Base-by-base conservation (phyloP, 2,888 invertebrate species). In the Marronus borbonicus region DNA sequence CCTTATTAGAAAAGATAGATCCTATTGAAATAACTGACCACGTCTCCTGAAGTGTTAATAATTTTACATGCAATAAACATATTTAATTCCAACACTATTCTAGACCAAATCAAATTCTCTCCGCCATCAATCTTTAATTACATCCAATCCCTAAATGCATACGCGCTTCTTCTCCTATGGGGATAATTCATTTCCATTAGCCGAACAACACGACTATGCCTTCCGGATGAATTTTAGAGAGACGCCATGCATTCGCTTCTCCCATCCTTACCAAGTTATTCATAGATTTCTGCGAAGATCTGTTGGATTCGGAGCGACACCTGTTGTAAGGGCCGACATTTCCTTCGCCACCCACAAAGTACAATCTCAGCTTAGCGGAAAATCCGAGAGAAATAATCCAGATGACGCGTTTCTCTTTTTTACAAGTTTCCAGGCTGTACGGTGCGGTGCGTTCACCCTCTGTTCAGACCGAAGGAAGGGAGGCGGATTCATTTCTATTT, bases 151-250 rank as follows among this genome's bases (percentile, higher is more conserved):
- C 68, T 20, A 24, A 50, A 49, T 50, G 50, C 24, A 50, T 68
- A 62, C 62, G 14, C 49, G 68, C 49, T 50, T 55, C 12, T 31
- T 60, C 24, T 74, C 72, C 60, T 24, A n/a, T 8, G 72, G 60
- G 72, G 44, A 49, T 74, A 74, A 74, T 74, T 74, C 72, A 74
- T 74, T 74, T 74, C 72, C 72, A 74, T 74, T 74, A 74, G 62
- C 44, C 44, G 49, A 60, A 60, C 44, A 60, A 44, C 72, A 60
- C 60, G 72, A 74, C 72, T 62, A 74, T 44, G 72, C 72, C 72
- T 74, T 74, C 60, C 72, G 60, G 72, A 62, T 74, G 36, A 74
- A 74, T 74, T 36, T 44, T 74, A 62, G 39, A 74, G 72, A 60
- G 49, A 20, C 14, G 28, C 20, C 14, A 4, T 65, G 65, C 39